Conservation (phyloP, 30 jellyfish, hydroid and myxozoan species). For the Turritopsis rubra region DNA sequence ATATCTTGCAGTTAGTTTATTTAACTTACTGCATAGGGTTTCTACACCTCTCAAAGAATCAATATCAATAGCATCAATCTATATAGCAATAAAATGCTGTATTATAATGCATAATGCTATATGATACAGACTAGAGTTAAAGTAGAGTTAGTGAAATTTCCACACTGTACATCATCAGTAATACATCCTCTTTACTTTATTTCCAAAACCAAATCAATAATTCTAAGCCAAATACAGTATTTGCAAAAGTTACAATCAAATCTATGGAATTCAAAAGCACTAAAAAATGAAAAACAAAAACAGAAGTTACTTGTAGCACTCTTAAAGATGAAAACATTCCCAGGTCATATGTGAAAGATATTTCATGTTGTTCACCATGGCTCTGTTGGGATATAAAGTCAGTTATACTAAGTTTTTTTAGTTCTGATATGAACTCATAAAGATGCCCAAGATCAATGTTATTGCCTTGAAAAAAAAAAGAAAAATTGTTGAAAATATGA, state of each 20-base stretch:
- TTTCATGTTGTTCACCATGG: constrained; percentile 79
- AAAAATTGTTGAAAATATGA: background rate
- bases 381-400: constrained; percentile 62
- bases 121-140: too few species aligned
- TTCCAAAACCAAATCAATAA: too few species aligned
- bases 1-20: constrained; percentile 50
- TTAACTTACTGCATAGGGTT: constrained; percentile 43
- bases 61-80: constrained; percentile 74
- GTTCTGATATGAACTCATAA: constrained; percentile 49
- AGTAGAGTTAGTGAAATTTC: too few species aligned
- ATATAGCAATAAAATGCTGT: too few species aligned
- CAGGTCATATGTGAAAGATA: constrained; percentile 60
- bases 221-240: too few species aligned
- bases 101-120: too few species aligned
- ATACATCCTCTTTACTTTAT: too few species aligned
- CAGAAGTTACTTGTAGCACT: constrained; percentile 56
- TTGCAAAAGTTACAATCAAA: too few species aligned
- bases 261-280: too few species aligned
- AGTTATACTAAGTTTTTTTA: constrained; percentile 52
- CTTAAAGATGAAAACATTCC: constrained; percentile 45
- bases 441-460: constrained; percentile 57
- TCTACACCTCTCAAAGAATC: constrained; percentile 60
- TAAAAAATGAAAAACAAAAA: too few species aligned
- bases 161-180: too few species aligned
- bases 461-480: constrained; percentile 28